Evolutionary conservation across 2,797 vertebrate species (phyloP).

Genomic region (Amblyopsis hoosieri): DNA sequence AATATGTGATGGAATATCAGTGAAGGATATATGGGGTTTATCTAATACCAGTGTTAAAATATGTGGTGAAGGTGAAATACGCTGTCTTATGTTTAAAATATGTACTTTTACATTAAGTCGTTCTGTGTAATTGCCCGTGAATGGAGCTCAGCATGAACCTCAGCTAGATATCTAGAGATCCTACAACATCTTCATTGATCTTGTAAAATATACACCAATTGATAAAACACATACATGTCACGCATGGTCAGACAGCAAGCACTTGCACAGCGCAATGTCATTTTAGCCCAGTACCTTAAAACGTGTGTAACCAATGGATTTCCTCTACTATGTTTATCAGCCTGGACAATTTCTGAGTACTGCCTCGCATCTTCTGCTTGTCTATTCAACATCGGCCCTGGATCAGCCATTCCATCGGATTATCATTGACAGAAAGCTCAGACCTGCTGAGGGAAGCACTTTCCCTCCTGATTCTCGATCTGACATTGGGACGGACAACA

Average conservation of each 20-base stretch:
- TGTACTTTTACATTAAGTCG: no score
- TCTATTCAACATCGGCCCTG: constrained; percentile 42
- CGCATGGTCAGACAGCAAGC: constrained; percentile 6
- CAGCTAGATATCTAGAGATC: constrained; percentile 10
- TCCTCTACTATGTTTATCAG: constrained; percentile 38
- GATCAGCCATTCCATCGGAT: constrained; percentile 72
- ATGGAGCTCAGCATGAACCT: no score
- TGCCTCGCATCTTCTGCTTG: constrained; percentile 33
- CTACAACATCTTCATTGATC: background rate
- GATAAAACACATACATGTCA: constrained; percentile 7
- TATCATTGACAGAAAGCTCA: constrained; percentile 72
- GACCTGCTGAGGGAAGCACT: constrained; percentile 77
- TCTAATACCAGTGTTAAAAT: no score
- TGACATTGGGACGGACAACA: constrained; percentile 78
- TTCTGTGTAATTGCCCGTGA: no score
- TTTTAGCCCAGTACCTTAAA: constrained; percentile 4
- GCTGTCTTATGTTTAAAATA: no score
- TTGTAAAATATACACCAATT: no score
- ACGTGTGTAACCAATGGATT: constrained; percentile 47
- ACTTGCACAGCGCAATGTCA: background rate
- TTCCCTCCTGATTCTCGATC: constrained; percentile 69
- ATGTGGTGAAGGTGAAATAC: no score
- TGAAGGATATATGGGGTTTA: no score
- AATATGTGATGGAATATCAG: no score
- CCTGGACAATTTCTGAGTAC: constrained; percentile 15